Evolutionary conservation across 2,888 invertebrate genomes (phyloP).

Genomic region (Lasioglossum marginatum): DNA sequence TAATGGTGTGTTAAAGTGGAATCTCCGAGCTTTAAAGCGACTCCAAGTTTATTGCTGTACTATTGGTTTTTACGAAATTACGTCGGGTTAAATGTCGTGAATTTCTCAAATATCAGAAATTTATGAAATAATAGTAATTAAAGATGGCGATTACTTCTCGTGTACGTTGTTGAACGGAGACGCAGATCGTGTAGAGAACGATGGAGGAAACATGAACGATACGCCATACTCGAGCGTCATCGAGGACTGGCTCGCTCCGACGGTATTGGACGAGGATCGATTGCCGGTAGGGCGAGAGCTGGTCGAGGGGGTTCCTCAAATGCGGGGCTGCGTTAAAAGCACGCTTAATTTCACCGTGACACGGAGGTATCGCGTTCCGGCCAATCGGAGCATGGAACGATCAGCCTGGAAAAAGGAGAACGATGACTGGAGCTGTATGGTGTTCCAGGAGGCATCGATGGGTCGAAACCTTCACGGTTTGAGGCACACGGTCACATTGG

Average conservation of each 20-base stretch:
- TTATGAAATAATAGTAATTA: too few species aligned
- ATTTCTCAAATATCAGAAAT: too few species aligned
- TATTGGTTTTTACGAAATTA: not conserved
- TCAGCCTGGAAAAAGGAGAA: slow-evolving; percentile 70
- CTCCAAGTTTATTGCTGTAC: not conserved
- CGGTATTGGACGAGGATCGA: slow-evolving; percentile 69
- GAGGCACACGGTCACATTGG: slow-evolving; percentile 40
- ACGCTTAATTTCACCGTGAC: slow-evolving; percentile 82
- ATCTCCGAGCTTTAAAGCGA: too few species aligned
- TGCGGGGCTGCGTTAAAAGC: slow-evolving; percentile 75
- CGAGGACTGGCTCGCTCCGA: slow-evolving; percentile 35
- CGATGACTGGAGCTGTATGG: slow-evolving; percentile 75
- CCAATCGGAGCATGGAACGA: slow-evolving; percentile 77
- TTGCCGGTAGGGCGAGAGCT: slow-evolving; percentile 52
- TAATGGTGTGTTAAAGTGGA: too few species aligned
- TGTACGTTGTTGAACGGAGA: not conserved
- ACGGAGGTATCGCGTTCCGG: slow-evolving; percentile 73
- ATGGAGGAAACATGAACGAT: slow-evolving; percentile 20
- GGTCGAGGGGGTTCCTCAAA: slow-evolving; percentile 69
- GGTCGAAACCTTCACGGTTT: slow-evolving; percentile 61
- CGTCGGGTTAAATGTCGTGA: not conserved
- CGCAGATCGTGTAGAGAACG: not conserved
- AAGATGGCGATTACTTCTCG: not conserved
- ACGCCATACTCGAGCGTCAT: slow-evolving; percentile 60
- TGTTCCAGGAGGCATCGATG: slow-evolving; percentile 67